Evolutionary conservation across 1,140 invertebrate species (phyloP).

Genomic region (Aphelinus certus): DNA sequence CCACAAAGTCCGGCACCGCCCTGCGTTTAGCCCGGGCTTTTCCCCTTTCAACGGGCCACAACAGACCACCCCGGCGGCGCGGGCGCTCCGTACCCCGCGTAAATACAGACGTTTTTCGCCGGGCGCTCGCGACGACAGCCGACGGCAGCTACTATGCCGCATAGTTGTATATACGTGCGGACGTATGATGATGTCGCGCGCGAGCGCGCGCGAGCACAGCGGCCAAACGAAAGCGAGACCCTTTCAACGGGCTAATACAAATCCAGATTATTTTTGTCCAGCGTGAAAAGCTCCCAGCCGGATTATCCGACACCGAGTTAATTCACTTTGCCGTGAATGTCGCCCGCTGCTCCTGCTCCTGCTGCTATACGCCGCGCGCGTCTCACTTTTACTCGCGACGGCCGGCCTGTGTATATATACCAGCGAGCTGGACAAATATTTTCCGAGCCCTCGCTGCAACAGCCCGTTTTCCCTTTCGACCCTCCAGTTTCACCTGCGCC

Average conservation of each 20-base stretch:
- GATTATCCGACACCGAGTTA: conserved; percentile 28
- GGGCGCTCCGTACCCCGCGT: background rate
- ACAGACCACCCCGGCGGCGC: conserved; percentile 44
- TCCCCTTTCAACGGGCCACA: conserved; percentile 17
- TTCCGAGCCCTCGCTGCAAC: background rate
- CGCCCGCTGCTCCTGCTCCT: background rate
- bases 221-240: too few relatives aligned
- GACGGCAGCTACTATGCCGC: too few relatives aligned
- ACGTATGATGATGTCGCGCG: background rate
- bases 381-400: too few relatives aligned
- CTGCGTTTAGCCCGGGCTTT: conserved; percentile 37
- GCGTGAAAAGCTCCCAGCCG: background rate
- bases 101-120: too few relatives aligned
- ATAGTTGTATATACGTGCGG: background rate
- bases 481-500: too few relatives aligned
- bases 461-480: too few relatives aligned
- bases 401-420: too few relatives aligned
- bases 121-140: too few relatives aligned
- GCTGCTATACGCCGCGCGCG: too few relatives aligned
- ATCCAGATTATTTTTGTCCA: conserved; percentile 44
- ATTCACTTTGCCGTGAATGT: conserved; percentile 22
- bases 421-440: conserved; percentile 8
- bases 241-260: conserved; percentile 17
- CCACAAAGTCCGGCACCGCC: conserved; percentile 42
- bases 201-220: background rate